Evolutionary conservation across 1,140 invertebrate genomes (phyloP), one percentile per base, ranked within the genome.

Genomic region (Drosophila albomicans): DNA sequence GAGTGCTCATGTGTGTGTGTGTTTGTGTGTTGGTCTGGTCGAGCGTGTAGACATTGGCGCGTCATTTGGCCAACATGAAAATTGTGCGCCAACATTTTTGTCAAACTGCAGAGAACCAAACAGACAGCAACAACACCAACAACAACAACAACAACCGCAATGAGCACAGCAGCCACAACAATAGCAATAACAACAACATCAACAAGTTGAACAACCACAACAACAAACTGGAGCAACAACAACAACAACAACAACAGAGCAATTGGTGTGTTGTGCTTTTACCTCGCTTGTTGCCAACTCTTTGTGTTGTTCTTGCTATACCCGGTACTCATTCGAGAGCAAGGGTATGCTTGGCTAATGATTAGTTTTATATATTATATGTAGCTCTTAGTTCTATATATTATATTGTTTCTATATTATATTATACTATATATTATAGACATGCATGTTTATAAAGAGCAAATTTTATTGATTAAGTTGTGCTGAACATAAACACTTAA

Each of bases 81-180:
- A 76, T 59, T 67, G 71, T 79, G 79, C 78, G 75, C 80, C 67
- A 85, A 81, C 67, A 86, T 82, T 86, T 86, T 79, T 87, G 82
- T 77, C 48, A 70, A 76, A 64, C 70, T 78, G 62, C 64, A 74
- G 64, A 74, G 64, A 84, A 64, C 13, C 76, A 43, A 72, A 28
- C 76, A 66, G 35, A 76, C 62, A 46, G 46, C 54, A 64, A 4
- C 28, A 75, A n/a, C 65, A 49, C 8, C 56, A 56, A 28, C 38
- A 68, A 38, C 52, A 64, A 51, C 35, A 45, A 28, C 35, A 51
- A 28, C 16, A 38, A 11, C 57, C 61, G 13, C 20, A 62, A 51
- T 35, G 61, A 52, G n/a, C 49, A 49, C 25, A 11, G 28, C 49
- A 59, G 16, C 13, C n/a, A 16, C 32, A 51, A 30, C 2, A 13